Evolutionary conservation across 1,140 invertebrate species (phyloP).

Genomic region (Popillia japonica): DNA sequence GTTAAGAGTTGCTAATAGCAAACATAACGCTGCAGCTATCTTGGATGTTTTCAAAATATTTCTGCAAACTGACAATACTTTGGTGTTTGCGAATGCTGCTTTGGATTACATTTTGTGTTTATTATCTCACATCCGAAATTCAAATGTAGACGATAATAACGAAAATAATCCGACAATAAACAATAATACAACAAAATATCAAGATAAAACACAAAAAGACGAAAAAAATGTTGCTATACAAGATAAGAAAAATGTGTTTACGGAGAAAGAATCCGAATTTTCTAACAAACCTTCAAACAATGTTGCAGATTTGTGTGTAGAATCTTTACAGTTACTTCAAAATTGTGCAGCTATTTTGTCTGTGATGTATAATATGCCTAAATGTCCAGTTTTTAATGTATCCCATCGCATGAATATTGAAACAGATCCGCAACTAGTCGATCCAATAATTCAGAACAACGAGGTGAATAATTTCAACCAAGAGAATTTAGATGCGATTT

Average conservation of each 20-base stretch:
- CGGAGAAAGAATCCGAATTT: constrained; percentile 46
- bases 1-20: constrained; percentile 78
- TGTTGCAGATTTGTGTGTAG: constrained; percentile 76
- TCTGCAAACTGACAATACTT: constrained; percentile 87
- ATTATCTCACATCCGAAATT: constrained; percentile 72
- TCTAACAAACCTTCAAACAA: constrained; percentile 41
- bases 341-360: constrained; percentile 86
- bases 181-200: constrained; percentile 11
- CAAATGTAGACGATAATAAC: constrained; percentile 58
- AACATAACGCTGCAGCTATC: constrained; percentile 75
- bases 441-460: constrained; percentile 83
- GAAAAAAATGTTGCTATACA: constrained; percentile 28
- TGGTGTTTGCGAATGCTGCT: constrained; percentile 93
- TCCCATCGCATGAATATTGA: constrained; percentile 86
- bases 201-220: constrained; percentile 34
- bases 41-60: constrained; percentile 94
- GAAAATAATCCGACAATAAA: constrained; percentile 33
- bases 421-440: constrained; percentile 79
- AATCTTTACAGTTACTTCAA: constrained; percentile 85
- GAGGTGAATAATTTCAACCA: constrained; percentile 69
- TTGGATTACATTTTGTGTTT: constrained; percentile 92
- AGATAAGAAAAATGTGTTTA: constrained; percentile 40
- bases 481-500: constrained; percentile 63
- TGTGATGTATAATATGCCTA: constrained; percentile 94
- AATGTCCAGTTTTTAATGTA: constrained; percentile 91